A percentile compares a stretch with the other conserved stretches of the same genome.
Evolutionary conservation across 2,113 vertebrate species (phyloP).

Genomic region (Eublepharis macularius): DNA sequence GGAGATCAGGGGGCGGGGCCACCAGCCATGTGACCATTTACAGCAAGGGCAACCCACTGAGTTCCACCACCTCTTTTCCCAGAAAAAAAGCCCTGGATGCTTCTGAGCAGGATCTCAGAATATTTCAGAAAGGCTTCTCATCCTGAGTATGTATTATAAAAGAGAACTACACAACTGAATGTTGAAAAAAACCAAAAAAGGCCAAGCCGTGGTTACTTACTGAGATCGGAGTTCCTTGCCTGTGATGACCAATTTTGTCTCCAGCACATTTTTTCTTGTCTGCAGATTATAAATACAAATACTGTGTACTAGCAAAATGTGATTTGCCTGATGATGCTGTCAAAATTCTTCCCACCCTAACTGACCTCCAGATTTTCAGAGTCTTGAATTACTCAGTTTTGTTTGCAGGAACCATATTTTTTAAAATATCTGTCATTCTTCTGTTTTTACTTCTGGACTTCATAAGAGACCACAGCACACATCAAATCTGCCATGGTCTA

Average conservation of each 20-base stretch:
- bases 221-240: conserved; percentile 85
- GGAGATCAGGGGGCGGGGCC: no score
- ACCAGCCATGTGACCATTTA: no score
- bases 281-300: conserved; percentile 41
- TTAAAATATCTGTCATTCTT: not conserved
- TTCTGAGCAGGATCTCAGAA: not conserved
- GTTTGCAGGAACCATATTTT: no score
- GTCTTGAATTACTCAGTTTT: not conserved
- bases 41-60: no score
- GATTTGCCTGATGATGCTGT: not conserved
- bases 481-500: not conserved
- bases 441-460: not conserved
- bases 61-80: no score
- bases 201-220: conserved; percentile 71
- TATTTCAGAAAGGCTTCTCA: not conserved
- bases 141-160: not conserved
- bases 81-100: no score
- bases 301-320: not conserved
- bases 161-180: not conserved
- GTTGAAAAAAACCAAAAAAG: not conserved
- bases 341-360: not conserved
- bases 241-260: conserved; percentile 84
- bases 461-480: not conserved
- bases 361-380: not conserved
- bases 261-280: conserved; percentile 78